Percentiles rank a stretch among this genome's conserved stretches.
phyloP scores from a whole-genome alignment of 1,140 invertebrate species.

The Calephelis virginiensis region DNA sequence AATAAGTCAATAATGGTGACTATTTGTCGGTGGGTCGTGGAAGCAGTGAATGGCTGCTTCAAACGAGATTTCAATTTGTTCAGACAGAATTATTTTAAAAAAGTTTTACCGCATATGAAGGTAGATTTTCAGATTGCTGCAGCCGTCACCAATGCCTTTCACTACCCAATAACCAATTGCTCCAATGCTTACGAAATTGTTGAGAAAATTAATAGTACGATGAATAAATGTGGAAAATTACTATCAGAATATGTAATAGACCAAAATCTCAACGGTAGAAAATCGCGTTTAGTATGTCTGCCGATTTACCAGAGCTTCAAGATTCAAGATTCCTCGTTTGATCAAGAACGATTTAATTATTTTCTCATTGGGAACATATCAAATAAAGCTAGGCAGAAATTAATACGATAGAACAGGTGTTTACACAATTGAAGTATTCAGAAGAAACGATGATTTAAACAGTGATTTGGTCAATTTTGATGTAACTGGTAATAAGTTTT shows the following conservation, averaged over 20 bases:
- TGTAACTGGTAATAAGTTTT: too few relatives aligned
- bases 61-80: constrained; percentile 8
- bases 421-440: constrained; percentile 21
- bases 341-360: constrained; percentile 17
- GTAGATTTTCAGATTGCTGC: constrained; percentile 6
- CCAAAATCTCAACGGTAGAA: constrained; percentile 6
- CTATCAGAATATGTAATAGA: constrained; percentile 12
- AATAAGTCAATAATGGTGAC: constrained; percentile 11
- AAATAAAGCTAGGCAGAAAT: constrained; percentile 6
- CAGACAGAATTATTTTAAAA: constrained; percentile 20
- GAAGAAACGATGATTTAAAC: constrained; percentile 18
- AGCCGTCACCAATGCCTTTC: constrained; percentile 19
- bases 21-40: constrained; percentile 9
- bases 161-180: constrained; percentile 21
- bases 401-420: constrained; percentile 10
- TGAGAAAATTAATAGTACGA: constrained; percentile 19
- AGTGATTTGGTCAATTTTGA: neutral
- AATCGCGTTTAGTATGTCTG: constrained; percentile 14
- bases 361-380: constrained; percentile 12
- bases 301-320: constrained; percentile 20
- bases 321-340: constrained; percentile 20
- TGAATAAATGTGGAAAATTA: constrained; percentile 21
- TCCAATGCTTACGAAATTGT: constrained; percentile 22
- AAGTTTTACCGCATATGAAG: constrained; percentile 10
- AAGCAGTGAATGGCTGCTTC: constrained; percentile 8